Conservation (phyloP, 2,888 invertebrate genomes). For the Catocala fraxini region DNA sequence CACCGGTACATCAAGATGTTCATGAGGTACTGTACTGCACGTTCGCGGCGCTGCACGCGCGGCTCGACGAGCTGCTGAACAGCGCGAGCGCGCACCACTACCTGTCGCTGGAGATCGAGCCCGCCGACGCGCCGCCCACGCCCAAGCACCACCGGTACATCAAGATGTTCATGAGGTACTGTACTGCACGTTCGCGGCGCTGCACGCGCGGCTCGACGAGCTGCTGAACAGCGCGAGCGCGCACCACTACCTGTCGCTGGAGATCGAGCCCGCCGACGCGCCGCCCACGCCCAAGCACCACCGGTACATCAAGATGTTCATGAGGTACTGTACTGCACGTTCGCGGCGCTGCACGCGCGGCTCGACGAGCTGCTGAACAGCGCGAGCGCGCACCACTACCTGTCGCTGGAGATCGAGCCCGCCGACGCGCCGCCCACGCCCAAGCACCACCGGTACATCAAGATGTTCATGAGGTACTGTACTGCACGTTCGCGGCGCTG, state of each 20-base stretch:
- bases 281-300: constrained; percentile 48
- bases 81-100: constrained; percentile 72
- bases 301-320: constrained; percentile 63
- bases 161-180: constrained; percentile 65
- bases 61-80: constrained; percentile 74
- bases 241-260: constrained; percentile 73
- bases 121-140: constrained; percentile 52
- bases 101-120: constrained; percentile 69
- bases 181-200: constrained; percentile 89
- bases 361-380: constrained; percentile 74
- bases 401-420: constrained; percentile 66
- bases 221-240: constrained; percentile 71
- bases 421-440: constrained; percentile 52
- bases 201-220: constrained; percentile 78
- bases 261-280: constrained; percentile 58
- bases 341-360: constrained; percentile 86
- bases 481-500: constrained; percentile 90
- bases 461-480: constrained; percentile 64
- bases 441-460: constrained; percentile 54
- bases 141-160: constrained; percentile 55
- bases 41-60: constrained; percentile 88
- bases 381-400: constrained; percentile 74
- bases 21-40: constrained; percentile 72
- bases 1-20: constrained; percentile 63
- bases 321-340: constrained; percentile 82